These are phyloP conservation scores for Parnassius apollo DNA, from an alignment of 2,888 invertebrate genomes.

Conservation along the genomic window DNA sequence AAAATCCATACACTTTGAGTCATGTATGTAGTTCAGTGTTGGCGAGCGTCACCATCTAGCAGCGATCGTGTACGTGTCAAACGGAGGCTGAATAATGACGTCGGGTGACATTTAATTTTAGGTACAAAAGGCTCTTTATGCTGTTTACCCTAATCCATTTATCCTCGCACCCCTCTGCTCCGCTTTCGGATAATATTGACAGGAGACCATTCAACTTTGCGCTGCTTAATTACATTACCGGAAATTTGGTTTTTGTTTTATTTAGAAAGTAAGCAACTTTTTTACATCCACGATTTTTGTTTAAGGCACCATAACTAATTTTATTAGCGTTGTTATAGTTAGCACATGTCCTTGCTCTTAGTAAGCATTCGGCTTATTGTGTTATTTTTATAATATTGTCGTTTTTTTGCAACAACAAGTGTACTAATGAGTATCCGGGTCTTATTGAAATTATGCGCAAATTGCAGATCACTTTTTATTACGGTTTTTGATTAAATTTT, in stretches of 20 bases:
- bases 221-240: slow-evolving; percentile 53
- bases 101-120: slow-evolving; percentile 77
- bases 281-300: not conserved
- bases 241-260: slow-evolving; percentile 32
- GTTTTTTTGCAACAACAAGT: too few relatives aligned
- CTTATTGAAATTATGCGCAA: not conserved
- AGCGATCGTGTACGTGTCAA: slow-evolving; percentile 66
- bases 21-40: slow-evolving; percentile 41
- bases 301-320: too few relatives aligned
- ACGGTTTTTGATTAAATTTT: not conserved
- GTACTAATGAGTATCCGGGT: not conserved
- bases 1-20: slow-evolving; percentile 14
- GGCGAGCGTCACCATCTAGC: slow-evolving; percentile 48
- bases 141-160: slow-evolving; percentile 75
- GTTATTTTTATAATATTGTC: too few relatives aligned
- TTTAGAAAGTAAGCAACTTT: slow-evolving; percentile 19
- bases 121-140: slow-evolving; percentile 78
- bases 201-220: slow-evolving; percentile 55
- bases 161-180: slow-evolving; percentile 33
- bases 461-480: not conserved
- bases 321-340: too few relatives aligned
- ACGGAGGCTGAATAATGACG: slow-evolving; percentile 72
- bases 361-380: too few relatives aligned
- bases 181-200: slow-evolving; percentile 51
- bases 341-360: too few relatives aligned